Conservation (phyloP, 92 coral and sea anemone species). For the Parazoanthus atlanticus region DNA sequence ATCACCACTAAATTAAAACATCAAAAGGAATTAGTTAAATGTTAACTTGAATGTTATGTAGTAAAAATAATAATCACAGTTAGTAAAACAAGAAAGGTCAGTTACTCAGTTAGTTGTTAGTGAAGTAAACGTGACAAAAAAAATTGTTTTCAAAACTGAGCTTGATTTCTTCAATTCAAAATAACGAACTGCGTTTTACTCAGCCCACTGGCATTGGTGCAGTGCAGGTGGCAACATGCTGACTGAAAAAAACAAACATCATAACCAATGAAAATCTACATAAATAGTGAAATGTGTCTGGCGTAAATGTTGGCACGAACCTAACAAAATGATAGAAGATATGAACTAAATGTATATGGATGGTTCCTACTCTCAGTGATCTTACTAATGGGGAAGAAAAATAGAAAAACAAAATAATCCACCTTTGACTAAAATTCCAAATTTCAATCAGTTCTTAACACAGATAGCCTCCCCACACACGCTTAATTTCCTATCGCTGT, state of each 20-base stretch:
- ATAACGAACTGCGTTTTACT: slow-evolving; percentile 22
- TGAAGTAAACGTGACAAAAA: background rate
- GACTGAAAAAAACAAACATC: slow-evolving; percentile 35
- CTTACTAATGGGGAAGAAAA: too few species aligned
- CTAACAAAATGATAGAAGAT: too few species aligned
- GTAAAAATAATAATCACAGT: too few species aligned
- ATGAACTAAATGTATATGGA: too few species aligned
- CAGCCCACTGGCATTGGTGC: slow-evolving; percentile 46
- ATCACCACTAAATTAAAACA: background rate
- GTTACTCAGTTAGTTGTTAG: background rate
- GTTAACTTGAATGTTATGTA: background rate
- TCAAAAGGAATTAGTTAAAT: background rate
- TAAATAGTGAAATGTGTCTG: background rate
- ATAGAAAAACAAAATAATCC: too few species aligned
- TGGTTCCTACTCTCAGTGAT: too few species aligned
- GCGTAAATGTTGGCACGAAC: background rate
- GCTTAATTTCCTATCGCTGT: too few species aligned
- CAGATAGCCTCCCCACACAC: too few species aligned
- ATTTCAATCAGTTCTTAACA: too few species aligned
- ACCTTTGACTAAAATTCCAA: too few species aligned
- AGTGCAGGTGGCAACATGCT: slow-evolving; percentile 42
- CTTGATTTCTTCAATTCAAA: background rate
- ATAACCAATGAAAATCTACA: slow-evolving; percentile 11
- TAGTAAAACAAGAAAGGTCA: background rate
- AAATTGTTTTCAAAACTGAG: background rate